Conservation (phyloP, 2,113 vertebrate species). For the Origma solitaria region DNA sequence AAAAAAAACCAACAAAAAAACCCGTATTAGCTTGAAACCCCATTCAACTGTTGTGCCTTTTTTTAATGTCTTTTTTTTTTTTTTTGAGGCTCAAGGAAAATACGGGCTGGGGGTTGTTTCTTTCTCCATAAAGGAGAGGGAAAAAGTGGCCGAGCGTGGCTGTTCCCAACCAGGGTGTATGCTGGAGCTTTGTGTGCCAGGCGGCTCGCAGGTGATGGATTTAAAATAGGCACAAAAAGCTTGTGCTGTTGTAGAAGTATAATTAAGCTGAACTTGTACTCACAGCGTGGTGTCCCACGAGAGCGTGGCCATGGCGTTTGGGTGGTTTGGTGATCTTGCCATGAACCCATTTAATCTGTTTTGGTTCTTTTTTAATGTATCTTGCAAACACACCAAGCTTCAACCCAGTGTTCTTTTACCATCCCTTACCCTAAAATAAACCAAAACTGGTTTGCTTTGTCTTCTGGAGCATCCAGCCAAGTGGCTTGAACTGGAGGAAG, state of each 20-base stretch:
- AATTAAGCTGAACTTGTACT: not conserved
- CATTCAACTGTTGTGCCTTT: conserved; percentile 5
- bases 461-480: not conserved
- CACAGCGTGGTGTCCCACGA: accelerated
- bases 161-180: not conserved
- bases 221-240: not conserved
- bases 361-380: not conserved
- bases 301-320: not conserved
- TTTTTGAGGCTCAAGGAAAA: not conserved
- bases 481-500: not conserved
- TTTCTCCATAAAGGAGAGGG: not conserved
- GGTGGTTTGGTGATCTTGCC: not conserved
- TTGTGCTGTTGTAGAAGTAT: not conserved
- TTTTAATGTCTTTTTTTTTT: not conserved
- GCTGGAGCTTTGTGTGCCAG: not conserved
- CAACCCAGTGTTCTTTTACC: not conserved
- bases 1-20: not conserved
- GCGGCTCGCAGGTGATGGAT: not conserved
- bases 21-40: conserved; percentile 1
- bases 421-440: not conserved
- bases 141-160: accelerated
- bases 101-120: not conserved
- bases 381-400: not conserved
- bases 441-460: not conserved
- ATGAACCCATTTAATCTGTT: not conserved